These are phyloP conservation scores for Tenebrio molitor DNA, from an alignment of 1,140 invertebrate species.

Conservation along the genomic window DNA sequence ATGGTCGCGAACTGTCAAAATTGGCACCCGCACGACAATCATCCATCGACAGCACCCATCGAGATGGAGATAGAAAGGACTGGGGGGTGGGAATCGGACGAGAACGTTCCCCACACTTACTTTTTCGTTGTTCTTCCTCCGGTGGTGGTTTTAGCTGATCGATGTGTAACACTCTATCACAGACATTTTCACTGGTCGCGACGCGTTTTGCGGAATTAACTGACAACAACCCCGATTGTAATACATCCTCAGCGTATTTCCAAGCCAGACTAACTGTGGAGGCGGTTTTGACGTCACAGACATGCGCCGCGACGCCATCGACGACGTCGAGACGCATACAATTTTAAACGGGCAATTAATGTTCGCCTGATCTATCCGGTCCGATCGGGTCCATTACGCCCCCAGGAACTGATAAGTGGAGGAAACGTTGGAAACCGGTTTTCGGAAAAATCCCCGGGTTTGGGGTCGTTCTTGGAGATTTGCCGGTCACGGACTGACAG, in stretches of 20 bases:
- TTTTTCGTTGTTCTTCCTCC: background rate
- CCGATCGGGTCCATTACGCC: background rate
- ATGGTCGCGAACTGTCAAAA: constrained; percentile 43
- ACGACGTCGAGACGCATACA: constrained; percentile 51
- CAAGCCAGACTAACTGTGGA: constrained; percentile 61
- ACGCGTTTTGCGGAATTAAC: constrained; percentile 49
- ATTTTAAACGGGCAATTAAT: constrained; percentile 37
- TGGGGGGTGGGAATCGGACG: no score
- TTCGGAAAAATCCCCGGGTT: no score
- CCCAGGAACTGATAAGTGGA: no score
- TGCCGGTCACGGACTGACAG: no score
- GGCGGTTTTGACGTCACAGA: constrained; percentile 61
- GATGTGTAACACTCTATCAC: constrained; percentile 53
- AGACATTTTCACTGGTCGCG: constrained; percentile 53
- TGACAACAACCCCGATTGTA: constrained; percentile 51
- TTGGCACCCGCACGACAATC: constrained; percentile 32
- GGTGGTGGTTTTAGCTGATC: constrained; percentile 37
- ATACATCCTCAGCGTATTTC: constrained; percentile 59
- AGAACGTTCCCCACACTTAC: constrained; percentile 16
- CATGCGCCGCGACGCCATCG: constrained; percentile 54
- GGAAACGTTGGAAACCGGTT: no score
- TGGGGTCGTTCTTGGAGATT: background rate
- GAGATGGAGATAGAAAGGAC: no score
- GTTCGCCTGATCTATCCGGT: background rate
- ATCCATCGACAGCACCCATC: no score